A percentile compares a stretch with the other conserved stretches of the same genome.
Evolutionary conservation across 2,797 vertebrate genomes (phyloP).

Genomic region (Arrhamphus sclerolepis): DNA sequence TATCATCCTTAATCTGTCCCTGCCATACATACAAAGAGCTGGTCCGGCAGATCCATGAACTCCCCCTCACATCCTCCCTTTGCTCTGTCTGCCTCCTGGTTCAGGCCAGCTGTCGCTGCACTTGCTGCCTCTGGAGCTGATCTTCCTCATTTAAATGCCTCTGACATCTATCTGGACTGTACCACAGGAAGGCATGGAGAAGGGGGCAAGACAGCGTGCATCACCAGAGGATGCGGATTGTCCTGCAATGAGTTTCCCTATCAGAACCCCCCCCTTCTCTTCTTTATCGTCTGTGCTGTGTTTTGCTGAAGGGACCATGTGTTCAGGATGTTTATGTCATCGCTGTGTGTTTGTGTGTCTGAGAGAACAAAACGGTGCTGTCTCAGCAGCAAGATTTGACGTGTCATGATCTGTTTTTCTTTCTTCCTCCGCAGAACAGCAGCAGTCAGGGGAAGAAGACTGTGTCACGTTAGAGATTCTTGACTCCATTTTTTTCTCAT

Average conservation of each 20-base stretch:
- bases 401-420: constrained; percentile 20
- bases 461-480: constrained; percentile 34
- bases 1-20: constrained; percentile 54
- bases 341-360: constrained; percentile 14
- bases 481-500: constrained; percentile 47
- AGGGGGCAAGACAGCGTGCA: constrained; percentile 48
- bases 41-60: constrained; percentile 75
- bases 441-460: constrained; percentile 32
- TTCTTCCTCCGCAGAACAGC: constrained; percentile 18
- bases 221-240: constrained; percentile 34
- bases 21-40: constrained; percentile 76
- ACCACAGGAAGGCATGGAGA: constrained; percentile 69
- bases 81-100: constrained; percentile 72
- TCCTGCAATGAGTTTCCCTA: constrained; percentile 29
- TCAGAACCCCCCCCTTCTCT: constrained; percentile 40
- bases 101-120: constrained; percentile 81
- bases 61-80: constrained; percentile 72
- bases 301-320: constrained; percentile 69
- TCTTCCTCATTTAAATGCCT: constrained; percentile 82
- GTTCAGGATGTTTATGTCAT: constrained; percentile 60
- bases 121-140: constrained; percentile 78
- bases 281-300: constrained; percentile 28
- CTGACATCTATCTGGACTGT: constrained; percentile 80
- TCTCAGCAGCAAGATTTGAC: constrained; percentile 45
- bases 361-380: constrained; percentile 35